phyloP scores from a whole-genome alignment of 2,888 invertebrate genomes.

The Hirtodrosophila alboralis region DNA sequence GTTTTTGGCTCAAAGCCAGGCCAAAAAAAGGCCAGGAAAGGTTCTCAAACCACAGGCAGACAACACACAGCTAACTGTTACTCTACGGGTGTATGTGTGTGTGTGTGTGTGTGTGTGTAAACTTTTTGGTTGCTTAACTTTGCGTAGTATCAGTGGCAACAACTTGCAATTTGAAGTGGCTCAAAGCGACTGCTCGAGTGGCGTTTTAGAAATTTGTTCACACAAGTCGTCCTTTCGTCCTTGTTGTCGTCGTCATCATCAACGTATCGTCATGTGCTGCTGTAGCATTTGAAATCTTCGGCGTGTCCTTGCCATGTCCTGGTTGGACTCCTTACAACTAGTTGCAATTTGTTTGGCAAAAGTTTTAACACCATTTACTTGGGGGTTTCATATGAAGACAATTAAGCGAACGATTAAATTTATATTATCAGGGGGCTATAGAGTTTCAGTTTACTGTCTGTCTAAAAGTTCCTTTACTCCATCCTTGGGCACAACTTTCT shows the following conservation, averaged over 20 bases:
- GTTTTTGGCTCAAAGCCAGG: constrained; percentile 49
- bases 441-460: constrained; percentile 35
- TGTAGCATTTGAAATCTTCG: no score
- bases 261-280: not conserved
- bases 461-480: constrained; percentile 15
- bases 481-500: constrained; percentile 41
- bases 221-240: constrained; percentile 55
- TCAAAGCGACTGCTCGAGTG: constrained; percentile 60
- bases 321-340: constrained; percentile 60
- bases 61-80: not conserved
- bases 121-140: constrained; percentile 54
- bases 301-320: constrained; percentile 30
- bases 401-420: constrained; percentile 77
- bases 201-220: constrained; percentile 70
- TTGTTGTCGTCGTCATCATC: constrained; percentile 11
- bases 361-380: constrained; percentile 77
- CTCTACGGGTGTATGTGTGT: constrained; percentile 2
- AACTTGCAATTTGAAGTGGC: constrained; percentile 67
- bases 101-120: constrained; percentile 35
- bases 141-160: constrained; percentile 66
- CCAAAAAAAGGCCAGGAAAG: constrained; percentile 17
- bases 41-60: constrained; percentile 29
- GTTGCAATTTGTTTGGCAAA: constrained; percentile 78
- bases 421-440: constrained; percentile 77
- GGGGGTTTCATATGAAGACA: constrained; percentile 74